Evolutionary conservation across 2,888 invertebrate genomes (phyloP), one percentile per base, ranked within the genome.

Genomic region (Idaea straminata): DNA sequence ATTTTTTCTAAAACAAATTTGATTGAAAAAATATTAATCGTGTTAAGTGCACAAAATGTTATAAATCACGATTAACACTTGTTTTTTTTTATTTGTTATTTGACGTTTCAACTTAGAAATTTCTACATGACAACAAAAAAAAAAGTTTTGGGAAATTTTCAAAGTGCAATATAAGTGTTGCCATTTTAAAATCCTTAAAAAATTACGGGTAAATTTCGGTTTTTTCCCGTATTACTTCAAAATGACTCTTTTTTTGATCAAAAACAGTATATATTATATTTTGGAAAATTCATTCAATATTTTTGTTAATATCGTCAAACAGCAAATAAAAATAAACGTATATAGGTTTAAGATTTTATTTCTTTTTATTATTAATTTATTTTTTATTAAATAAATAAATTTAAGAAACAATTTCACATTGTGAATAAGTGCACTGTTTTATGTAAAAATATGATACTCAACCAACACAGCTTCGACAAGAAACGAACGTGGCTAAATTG

Each of bases 341-440:
- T 25, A 2, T 25, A 25, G 25, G 25, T 25, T 25, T 25, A 25
- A 25, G 25, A 25, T 65, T 64, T 63, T 61, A 67, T 64, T 69
- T 75, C 75, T 77, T 74, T 72, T 74, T 76, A 76, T 69, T 76
- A 73, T 72, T 66, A 68, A 72, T 72, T 74, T 71, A 77, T 64
- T 64, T 34, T 64, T 16, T 38, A 60, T 47, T 10, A 47, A 47
- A 13, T 10, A 36, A 35, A 25, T 25, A 25, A 16, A 10, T 61
- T 38, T 15, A 69, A 64, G 66, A n/a, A 10, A 62, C 35, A 59
- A 35, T 59, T 71, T 74, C 63, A 57, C 68, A 69, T 35, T 16
- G 15, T 16, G 36, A 63, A 59, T n/a, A 10, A 38, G 36, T 59
- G 35, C n/a, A 61, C 15, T 66, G 68, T 71, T 64, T 36, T 62